A percentile compares a stretch with the other conserved stretches of the same genome.
Conservation (phyloP, 2,888 invertebrate genomes). For the Oegoconia quadripuncta region DNA sequence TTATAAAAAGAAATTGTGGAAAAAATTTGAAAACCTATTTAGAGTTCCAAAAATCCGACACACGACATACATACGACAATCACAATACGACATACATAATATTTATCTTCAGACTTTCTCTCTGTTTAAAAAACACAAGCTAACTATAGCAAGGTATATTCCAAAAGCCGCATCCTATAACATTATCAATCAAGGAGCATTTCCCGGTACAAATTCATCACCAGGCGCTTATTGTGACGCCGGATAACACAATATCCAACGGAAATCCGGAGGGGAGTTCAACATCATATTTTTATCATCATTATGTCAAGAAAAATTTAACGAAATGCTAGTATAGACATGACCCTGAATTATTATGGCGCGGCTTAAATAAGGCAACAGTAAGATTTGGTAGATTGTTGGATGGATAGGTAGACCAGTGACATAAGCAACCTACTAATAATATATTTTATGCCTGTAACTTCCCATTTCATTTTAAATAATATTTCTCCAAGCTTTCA, state of each 20-base stretch:
- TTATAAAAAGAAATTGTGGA: too few relatives aligned
- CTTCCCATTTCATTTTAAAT: too few relatives aligned
- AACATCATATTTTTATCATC: conserved; percentile 78
- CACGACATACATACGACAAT: too few relatives aligned
- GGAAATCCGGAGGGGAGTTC: conserved; percentile 75
- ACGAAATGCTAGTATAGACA: conserved; percentile 34
- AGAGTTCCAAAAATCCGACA: too few relatives aligned
- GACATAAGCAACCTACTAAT: too few relatives aligned
- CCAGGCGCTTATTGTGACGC: conserved; percentile 65
- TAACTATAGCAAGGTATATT: conserved; percentile 18
- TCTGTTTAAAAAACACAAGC: background rate
- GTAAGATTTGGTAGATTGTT: background rate
- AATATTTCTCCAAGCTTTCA: too few relatives aligned
- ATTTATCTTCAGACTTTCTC: conserved; percentile 11
- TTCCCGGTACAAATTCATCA: conserved; percentile 74
- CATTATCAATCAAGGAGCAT: conserved; percentile 72
- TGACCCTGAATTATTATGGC: conserved; percentile 1
- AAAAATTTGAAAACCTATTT: too few relatives aligned
- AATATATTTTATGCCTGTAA: too few relatives aligned
- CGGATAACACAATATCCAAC: conserved; percentile 75
- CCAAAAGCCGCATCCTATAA: conserved; percentile 9
- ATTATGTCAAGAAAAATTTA: conserved; percentile 66
- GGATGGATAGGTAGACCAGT: too few relatives aligned
- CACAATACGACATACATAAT: too few relatives aligned
- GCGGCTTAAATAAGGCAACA: background rate